Percentiles rank a stretch among this genome's conserved stretches.
Conservation (phyloP, 2,797 vertebrate species). For the Sebastes alutus region DNA sequence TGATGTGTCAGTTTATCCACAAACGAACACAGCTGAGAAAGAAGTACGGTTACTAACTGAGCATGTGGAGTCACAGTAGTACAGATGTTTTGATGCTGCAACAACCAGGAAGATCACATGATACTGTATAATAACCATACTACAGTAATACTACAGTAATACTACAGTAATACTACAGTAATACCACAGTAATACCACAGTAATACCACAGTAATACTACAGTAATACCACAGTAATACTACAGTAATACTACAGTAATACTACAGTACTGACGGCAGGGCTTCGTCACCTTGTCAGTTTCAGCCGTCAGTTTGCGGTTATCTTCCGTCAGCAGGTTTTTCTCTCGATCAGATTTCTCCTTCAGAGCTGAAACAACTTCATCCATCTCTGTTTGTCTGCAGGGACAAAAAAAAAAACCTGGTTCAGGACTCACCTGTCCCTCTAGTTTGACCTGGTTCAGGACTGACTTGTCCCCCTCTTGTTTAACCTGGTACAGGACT, state of each 20-base stretch:
- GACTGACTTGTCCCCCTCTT: background rate
- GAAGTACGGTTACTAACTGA: background rate
- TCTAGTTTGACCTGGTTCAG: background rate
- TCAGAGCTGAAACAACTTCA: slow-evolving; percentile 85
- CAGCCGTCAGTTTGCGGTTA: slow-evolving; percentile 89
- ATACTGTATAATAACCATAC: too few relatives aligned
- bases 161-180: too few relatives aligned
- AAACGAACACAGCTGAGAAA: slow-evolving; percentile 88
- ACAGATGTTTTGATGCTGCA: too few relatives aligned
- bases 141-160: too few relatives aligned
- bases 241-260: too few relatives aligned
- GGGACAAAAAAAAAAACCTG: background rate
- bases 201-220: too few relatives aligned
- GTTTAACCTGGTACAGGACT: background rate
- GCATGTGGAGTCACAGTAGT: background rate
- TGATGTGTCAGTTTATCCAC: slow-evolving; percentile 93
- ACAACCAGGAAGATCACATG: too few relatives aligned
- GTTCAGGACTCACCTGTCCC: background rate
- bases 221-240: too few relatives aligned
- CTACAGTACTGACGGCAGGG: too few relatives aligned
- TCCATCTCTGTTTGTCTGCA: slow-evolving; percentile 90
- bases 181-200: too few relatives aligned
- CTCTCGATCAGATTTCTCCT: slow-evolving; percentile 91
- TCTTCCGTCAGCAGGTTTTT: slow-evolving; percentile 88
- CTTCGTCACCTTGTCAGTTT: slow-evolving; percentile 88